Base-by-base conservation (phyloP, 2,888 invertebrate genomes). In the Zygaena filipendulae region DNA sequence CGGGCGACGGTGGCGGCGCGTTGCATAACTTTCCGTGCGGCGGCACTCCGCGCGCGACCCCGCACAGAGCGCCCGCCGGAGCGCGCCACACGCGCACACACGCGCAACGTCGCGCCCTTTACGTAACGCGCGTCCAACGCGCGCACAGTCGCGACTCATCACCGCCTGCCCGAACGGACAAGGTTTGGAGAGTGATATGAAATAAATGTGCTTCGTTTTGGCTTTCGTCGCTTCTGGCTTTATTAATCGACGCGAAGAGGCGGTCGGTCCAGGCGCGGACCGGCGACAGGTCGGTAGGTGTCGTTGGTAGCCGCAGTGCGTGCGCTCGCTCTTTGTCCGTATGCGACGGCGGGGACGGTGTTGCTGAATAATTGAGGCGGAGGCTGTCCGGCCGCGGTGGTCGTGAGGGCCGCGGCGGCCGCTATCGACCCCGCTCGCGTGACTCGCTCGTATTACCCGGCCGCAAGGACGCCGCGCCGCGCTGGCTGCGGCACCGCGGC, bases 341-440 rank as follows among this genome's bases (percentile, higher is more conserved):
- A 55, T 56, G 59, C 52, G 60, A 55, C 52, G 59, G 50, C 47
- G 53, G 59, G 49, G 55, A 58, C 52, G 59, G 58, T 32, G 40
- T 61, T 67, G 72, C 59, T 74, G 70, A 75, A 74, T 74, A 69
- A 71, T 71, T 69, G 67, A 72, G 55, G 64, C 63, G 60, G 68
- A 69, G 71, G 64, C 67, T 69, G 70, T 55, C 59, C 58, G 59
- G n/a, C n/a, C n/a, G n/a, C n/a, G n/a, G n/a, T n/a, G n/a, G n/a
- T n/a, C n/a, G n/a, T n/a, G n/a, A n/a, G n/a, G n/a, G n/a, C n/a
- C n/a, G n/a, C n/a, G n/a, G 52, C 59, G 74, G 77, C 74, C 77
- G 69, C 70, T 72, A 79, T 77, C 81, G 79, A 79, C 81, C 79
- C 66, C 67, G 54, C 55, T 79, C 67, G 72, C 71, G 71, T 70